Evolutionary conservation across 2,113 vertebrate genomes (phyloP), one percentile per base, ranked within the genome.

Genomic region (Aphyosemion australe): DNA sequence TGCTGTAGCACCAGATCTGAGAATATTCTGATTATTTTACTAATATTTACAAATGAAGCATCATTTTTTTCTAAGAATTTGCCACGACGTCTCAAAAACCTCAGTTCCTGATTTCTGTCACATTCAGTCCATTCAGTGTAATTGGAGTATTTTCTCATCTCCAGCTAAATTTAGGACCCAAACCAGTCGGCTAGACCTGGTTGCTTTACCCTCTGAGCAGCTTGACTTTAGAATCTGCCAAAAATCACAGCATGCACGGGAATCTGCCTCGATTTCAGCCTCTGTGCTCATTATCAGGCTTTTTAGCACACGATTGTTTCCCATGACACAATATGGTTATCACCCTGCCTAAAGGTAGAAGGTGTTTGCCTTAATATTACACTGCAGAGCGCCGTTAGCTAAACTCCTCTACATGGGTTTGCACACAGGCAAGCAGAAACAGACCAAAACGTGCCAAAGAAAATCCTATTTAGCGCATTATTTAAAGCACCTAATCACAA

Each of bases 391-490:
- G 58, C 42, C 70, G 50, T 53, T 54, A 76, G 71, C 76, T 71
- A 48, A 79, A 74, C 39, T 79, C 69, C 55, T 84, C 64, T 53
- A 46, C 61, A 70, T 62, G 59, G 76, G 62, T 66, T 34, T 61
- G 61, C 26, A 46, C 6, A 47, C 68, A 65, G 50, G 65, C 12
- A 62, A 53, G 70, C 65, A 77, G 53, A 68, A 81, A 65, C 65
- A 76, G 74, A 80, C 61, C 72, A 65, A 69, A 68, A 45, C 47
- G 63, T 79, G 70, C 58, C 67, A 34, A 69, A 65, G 59, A 67
- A 76, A 87, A 87, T 85, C 86, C 86, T 83, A 60, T 79, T 84
- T 76, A 73, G 69, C 43, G 65, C 67, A 85, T 83, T 84, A 88
- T 85, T 83, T 66, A 82, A 74, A 80, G 79, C 47, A 65, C 55